Base-by-base conservation (phyloP, 2,888 invertebrate species). In the Synanthedon andrenaeformis region DNA sequence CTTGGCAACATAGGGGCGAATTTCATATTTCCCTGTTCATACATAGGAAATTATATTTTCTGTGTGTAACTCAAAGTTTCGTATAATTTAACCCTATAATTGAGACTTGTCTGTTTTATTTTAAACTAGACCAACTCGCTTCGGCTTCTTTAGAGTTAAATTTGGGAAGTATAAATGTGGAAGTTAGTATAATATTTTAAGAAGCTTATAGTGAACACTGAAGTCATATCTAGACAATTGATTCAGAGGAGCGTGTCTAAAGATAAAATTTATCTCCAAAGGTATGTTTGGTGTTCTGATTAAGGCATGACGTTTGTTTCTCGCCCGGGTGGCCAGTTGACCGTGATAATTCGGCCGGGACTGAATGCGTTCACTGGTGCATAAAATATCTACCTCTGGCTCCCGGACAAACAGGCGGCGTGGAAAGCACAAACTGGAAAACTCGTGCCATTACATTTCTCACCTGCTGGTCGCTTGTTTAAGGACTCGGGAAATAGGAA, bases 281-380 rank as follows among this genome's bases (percentile, higher is more conserved):
- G 75, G 74, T 70, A 72, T 82, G 78, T 86, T 85, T 87, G 82
- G 76, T 66, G 72, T 84, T 82, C 84, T 81, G 85, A 86, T 86
- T 85, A 81, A 66, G 61, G 60, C 59, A 53, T 51, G 41, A 64
- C 67, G 68, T 66, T 73, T 71, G 67, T 66, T 58, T 62, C 67
- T 68, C 63, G 65, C 53, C 35, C 65, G 71, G 74, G 76, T 81
- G 80, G 74, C 68, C 86, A 86, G 78, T 82, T 88, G 88, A 85
- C 88, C 87, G 86, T 84, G 71, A 86, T 88, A 87, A 88, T 87
- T 82, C 73, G 72, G 57, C 58, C 65, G 79, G 74, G 66, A 58
- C 75, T 70, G 75, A 76, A 79, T 75, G 73, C 66, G 79, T 58
- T 65, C 85, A 82, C 64, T 77, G 86, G 77, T 70, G 88, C 88